Base-by-base conservation (phyloP, 1,140 invertebrate species). In the Drosophila gunungcola region DNA sequence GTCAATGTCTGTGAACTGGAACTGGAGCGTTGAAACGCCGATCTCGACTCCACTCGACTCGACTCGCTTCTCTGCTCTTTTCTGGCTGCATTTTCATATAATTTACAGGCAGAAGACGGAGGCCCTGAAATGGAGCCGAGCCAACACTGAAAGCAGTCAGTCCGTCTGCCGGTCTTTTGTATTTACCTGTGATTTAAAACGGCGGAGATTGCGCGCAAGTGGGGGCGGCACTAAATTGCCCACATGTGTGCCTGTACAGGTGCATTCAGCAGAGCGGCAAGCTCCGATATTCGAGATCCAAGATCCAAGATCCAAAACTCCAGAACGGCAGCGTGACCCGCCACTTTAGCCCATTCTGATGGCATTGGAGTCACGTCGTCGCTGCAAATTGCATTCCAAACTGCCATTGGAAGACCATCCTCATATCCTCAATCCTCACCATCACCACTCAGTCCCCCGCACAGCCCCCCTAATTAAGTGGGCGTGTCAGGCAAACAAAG, bases 1-100 rank as follows among this genome's bases (percentile, higher is more conserved):
- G 88, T 91, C 88, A 91, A 91, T 91, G 88, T 72, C 88, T 91
- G 88, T 91, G 88, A 91, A 91, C 88, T 91, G 88, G 83, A 91
- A 91, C 88, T 91, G 83, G 80, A 88, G 80, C 84, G 77, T 80
- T 78, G 80, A 68, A 62, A 49, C 60, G 62, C 67, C 58, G 55
- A 82, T 67, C 42, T 25, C 21, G 7, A 25, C 42, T 21, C 42
- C 0, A 21, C 42, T 43, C 42, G 9, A 2, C 42, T 75, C 68
- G 67, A 46, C 68, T 67, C 74, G 73, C 67, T 85, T 83, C 49
- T 70, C 64, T 77, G 56, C 42, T 46, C 21, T 42, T 56, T 46
- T 68, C 69, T 55, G 53, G 52, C 57, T 79, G 62, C 72, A 75
- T 63, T 79, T 63, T 78, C 74, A 61, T 67, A 79, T 79, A 86